Conservation (phyloP, 2,797 vertebrate genomes). For the Halcyon leucocephala region DNA sequence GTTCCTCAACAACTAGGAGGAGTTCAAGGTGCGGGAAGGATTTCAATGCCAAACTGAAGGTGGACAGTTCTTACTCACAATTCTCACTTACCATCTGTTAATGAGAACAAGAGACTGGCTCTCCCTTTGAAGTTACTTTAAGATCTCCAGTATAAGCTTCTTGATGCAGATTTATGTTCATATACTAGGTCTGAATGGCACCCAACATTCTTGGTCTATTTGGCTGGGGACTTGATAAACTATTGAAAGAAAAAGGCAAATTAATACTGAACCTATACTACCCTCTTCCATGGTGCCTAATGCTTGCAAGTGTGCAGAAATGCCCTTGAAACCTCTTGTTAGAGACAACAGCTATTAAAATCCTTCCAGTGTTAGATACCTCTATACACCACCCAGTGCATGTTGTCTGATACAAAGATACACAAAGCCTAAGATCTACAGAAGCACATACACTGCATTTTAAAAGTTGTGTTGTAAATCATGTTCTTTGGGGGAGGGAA, state of each 20-base stretch:
- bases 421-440: background rate
- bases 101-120: background rate
- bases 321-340: background rate
- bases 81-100: conserved; percentile 34
- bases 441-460: background rate
- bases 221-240: background rate
- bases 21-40: conserved; percentile 38
- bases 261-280: background rate
- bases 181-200: background rate
- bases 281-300: background rate
- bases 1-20: conserved; percentile 9
- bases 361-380: background rate
- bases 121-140: background rate
- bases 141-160: background rate
- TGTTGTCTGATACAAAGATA: background rate
- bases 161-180: background rate
- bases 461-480: background rate
- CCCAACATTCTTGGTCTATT: background rate
- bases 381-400: accelerated
- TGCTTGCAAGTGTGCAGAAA: background rate
- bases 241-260: background rate
- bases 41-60: conserved; percentile 32
- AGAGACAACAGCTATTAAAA: background rate
- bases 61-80: conserved; percentile 29
- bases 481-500: background rate